These are phyloP conservation scores for Tauraco erythrolophus DNA, from an alignment of 2,113 vertebrate species.

Conservation along the genomic window DNA sequence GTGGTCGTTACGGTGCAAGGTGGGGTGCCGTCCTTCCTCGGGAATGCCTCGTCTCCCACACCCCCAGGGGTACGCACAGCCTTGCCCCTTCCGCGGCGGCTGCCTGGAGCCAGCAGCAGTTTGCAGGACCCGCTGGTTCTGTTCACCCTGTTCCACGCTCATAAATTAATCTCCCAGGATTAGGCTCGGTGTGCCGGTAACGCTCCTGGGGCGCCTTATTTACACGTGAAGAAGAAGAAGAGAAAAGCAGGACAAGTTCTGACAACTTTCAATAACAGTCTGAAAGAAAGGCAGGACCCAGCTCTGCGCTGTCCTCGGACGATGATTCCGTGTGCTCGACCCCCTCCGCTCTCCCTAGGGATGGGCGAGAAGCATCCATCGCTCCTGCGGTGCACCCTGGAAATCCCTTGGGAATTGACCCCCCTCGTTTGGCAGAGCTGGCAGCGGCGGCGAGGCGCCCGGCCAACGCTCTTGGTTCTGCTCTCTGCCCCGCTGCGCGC, in stretches of 20 bases:
- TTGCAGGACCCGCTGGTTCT: neutral
- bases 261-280: conserved; percentile 50
- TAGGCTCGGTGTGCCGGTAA: conserved; percentile 4
- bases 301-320: neutral
- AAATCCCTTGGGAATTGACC: rapidly evolving
- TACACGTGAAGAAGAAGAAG: conserved; percentile 47
- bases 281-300: conserved; percentile 26
- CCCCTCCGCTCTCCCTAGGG: no score
- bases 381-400: rapidly evolving
- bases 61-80: rapidly evolving
- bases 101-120: neutral
- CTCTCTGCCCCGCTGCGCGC: neutral
- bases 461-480: neutral
- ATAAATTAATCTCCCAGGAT: conserved; percentile 61
- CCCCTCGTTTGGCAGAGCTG: neutral
- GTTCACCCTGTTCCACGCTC: conserved; percentile 24
- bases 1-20: conserved; percentile 37
- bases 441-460: rapidly evolving
- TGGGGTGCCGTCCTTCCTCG: conserved; percentile 24
- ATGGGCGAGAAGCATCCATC: rapidly evolving
- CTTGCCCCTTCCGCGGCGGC: neutral
- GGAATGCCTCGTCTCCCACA: neutral
- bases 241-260: conserved; percentile 63
- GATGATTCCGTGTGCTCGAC: conserved; percentile 1
- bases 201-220: conserved; percentile 57